These are phyloP conservation scores for Galerucella pusilla DNA, from an alignment of 2,888 invertebrate genomes.

Conservation along the genomic window DNA sequence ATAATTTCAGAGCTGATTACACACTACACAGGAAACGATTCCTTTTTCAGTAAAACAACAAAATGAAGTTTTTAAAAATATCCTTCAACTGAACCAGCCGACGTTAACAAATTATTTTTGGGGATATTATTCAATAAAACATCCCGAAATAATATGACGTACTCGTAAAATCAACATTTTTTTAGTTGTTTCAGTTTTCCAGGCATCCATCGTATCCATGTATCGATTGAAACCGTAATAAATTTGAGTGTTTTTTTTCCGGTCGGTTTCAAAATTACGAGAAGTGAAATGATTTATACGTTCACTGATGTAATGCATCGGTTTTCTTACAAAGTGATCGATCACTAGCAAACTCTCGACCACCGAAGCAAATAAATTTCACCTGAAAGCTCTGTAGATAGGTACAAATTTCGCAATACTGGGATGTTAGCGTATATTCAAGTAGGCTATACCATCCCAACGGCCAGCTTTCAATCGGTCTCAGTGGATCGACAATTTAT, in stretches of 20 bases:
- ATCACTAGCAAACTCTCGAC: constrained; percentile 26
- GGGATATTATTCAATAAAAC: too few relatives aligned
- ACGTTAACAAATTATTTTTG: too few relatives aligned
- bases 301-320: constrained; percentile 22
- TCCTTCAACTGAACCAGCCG: too few relatives aligned
- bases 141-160: too few relatives aligned
- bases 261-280: constrained; percentile 3
- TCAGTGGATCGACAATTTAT: constrained; percentile 48
- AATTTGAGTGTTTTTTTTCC: neutral
- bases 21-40: too few relatives aligned
- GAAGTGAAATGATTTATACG: constrained; percentile 17
- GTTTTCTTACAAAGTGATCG: constrained; percentile 25
- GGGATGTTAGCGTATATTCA: constrained; percentile 51
- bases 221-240: neutral
- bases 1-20: too few relatives aligned
- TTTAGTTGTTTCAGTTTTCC: neutral
- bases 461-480: constrained; percentile 55
- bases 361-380: constrained; percentile 25
- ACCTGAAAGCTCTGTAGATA: constrained; percentile 29
- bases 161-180: neutral
- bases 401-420: constrained; percentile 36
- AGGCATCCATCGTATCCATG: neutral
- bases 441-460: constrained; percentile 46
- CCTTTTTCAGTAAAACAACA: too few relatives aligned
- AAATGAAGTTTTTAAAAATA: too few relatives aligned